Conservation (phyloP, 2,888 invertebrate genomes). For the Ernsta delagoae region DNA sequence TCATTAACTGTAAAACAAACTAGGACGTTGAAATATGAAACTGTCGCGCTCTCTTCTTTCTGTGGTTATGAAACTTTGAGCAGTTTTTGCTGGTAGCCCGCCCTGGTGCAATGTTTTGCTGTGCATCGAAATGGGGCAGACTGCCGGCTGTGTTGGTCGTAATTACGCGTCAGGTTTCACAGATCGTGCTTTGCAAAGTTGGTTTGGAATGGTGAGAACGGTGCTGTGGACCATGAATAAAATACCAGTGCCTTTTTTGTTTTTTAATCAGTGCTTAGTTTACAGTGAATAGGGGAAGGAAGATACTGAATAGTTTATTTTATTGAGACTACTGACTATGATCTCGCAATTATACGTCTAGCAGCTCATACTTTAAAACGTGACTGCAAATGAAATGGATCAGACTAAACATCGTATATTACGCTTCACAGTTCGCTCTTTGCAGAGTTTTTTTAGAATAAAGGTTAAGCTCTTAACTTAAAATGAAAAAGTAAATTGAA, state of each 20-base stretch:
- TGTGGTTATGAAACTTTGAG: constrained; percentile 27
- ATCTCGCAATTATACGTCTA: too few relatives aligned
- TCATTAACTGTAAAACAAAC: constrained; percentile 4
- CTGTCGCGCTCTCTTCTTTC: constrained; percentile 9
- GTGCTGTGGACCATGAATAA: neutral
- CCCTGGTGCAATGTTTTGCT: constrained; percentile 13
- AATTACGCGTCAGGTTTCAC: constrained; percentile 18
- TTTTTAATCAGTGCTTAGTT: too few relatives aligned
- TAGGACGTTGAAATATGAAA: constrained; percentile 14
- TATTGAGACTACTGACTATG: too few relatives aligned
- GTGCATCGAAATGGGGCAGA: constrained; percentile 18
- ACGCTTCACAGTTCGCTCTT: too few relatives aligned
- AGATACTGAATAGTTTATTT: too few relatives aligned
- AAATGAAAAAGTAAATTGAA: too few relatives aligned
- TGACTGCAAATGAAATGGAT: too few relatives aligned
- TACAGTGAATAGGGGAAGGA: too few relatives aligned
- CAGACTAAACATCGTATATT: too few relatives aligned
- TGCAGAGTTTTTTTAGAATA: too few relatives aligned
- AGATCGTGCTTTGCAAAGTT: constrained; percentile 11
- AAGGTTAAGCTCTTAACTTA: too few relatives aligned
- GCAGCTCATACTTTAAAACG: too few relatives aligned
- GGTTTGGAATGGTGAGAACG: neutral
- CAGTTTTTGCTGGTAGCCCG: constrained; percentile 26
- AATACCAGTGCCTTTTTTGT: neutral
- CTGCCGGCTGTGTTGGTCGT: constrained; percentile 19